Percentiles rank a stretch among this genome's conserved stretches.
These are phyloP conservation scores for Drosophila gaucha DNA, from an alignment of 2,888 invertebrate species.

Conservation along the genomic window DNA sequence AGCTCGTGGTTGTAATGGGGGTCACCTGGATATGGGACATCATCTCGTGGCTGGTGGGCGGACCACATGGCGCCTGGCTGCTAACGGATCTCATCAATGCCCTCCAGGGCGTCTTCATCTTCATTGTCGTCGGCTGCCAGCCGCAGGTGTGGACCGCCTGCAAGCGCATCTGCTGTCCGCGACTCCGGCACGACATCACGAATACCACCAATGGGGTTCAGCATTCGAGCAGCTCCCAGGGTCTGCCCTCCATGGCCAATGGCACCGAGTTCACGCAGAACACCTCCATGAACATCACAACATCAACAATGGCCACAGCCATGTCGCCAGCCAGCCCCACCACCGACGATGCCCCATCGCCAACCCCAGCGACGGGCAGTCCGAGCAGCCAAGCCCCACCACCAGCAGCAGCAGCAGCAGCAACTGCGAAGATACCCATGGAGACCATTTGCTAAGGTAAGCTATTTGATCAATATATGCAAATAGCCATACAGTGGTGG, in stretches of 20 bases:
- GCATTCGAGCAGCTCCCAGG: conserved; percentile 91
- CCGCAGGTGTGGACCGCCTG: conserved; percentile 91
- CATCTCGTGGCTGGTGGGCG: conserved; percentile 93
- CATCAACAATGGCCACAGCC: conserved; percentile 47
- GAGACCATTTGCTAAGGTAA: conserved; percentile 87
- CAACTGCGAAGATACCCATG: conserved; percentile 86
- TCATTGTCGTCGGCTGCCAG: conserved; percentile 94
- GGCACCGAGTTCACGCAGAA: conserved; percentile 81
- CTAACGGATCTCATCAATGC: conserved; percentile 94
- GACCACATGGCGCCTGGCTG: conserved; percentile 93
- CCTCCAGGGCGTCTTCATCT: conserved; percentile 94
- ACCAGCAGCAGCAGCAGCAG: conserved; percentile 19
- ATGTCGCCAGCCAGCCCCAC: conserved; percentile 29
- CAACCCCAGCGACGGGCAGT: neutral
- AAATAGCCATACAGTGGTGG: neutral
- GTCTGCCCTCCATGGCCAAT: conserved; percentile 90
- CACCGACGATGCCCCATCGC: neutral
- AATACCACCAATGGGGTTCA: conserved; percentile 88
- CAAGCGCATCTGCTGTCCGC: conserved; percentile 88
- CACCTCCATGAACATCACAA: conserved; percentile 70
- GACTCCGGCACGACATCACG: conserved; percentile 86
- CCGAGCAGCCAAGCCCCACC: conserved; percentile 7
- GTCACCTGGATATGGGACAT: conserved; percentile 93
- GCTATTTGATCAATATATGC: conserved; percentile 26
- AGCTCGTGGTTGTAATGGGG: conserved; percentile 93